Conservation (phyloP, 2,888 invertebrate genomes). For the Zele albiditarsus region DNA sequence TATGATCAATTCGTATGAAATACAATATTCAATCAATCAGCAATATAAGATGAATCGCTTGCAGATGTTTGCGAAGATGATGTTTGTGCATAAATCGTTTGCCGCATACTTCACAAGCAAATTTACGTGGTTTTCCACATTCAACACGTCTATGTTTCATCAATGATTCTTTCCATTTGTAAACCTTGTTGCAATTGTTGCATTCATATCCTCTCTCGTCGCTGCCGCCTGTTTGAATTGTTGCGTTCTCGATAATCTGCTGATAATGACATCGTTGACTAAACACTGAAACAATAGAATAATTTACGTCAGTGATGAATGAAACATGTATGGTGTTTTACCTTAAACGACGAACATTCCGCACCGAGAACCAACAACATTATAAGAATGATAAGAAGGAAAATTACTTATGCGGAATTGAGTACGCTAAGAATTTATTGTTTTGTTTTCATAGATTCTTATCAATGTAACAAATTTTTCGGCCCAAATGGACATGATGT, state of each 20-base stretch:
- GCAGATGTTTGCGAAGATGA: slow-evolving; percentile 67
- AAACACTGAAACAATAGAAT: slow-evolving; percentile 25
- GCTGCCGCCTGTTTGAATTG: not conserved
- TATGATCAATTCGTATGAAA: not conserved
- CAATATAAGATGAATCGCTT: slow-evolving; percentile 53
- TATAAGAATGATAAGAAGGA: no score
- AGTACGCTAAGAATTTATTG: not conserved
- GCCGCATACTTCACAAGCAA: slow-evolving; percentile 67
- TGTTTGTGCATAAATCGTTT: slow-evolving; percentile 74
- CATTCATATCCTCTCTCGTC: slow-evolving; percentile 57
- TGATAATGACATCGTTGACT: not conserved
- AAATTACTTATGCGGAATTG: no score
- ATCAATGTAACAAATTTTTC: not conserved
- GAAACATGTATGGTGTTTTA: slow-evolving; percentile 7
- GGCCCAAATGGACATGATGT: slow-evolving; percentile 9
- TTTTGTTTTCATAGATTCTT: not conserved
- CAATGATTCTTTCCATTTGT: slow-evolving; percentile 66
- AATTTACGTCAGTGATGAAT: slow-evolving; percentile 26
- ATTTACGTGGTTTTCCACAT: slow-evolving; percentile 66
- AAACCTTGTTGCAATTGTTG: slow-evolving; percentile 64
- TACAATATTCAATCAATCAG: slow-evolving; percentile 21
- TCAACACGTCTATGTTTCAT: slow-evolving; percentile 65
- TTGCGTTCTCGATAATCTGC: not conserved
- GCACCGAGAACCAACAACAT: no score
- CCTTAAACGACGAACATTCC: not conserved